Conservation (phyloP, 2,888 invertebrate genomes). For the Cephus pulcher region DNA sequence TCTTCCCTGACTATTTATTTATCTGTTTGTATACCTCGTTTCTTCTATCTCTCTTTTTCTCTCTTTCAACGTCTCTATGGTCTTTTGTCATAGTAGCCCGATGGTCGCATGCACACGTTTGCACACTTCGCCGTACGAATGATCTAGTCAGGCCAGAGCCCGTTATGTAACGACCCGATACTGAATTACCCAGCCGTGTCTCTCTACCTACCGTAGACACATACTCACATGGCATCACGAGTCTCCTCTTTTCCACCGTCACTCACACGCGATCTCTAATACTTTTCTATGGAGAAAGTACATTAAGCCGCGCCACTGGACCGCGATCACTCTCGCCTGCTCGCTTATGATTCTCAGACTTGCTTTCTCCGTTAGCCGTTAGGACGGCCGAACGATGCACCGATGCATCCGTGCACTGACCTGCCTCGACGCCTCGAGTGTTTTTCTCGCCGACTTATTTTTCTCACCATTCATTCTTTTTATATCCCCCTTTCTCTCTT, state of each 20-base stretch:
- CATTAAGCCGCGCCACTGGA: constrained; percentile 35
- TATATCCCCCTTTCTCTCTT: neutral
- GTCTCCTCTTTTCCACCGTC: neutral
- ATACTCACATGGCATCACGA: constrained; percentile 12
- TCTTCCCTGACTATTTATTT: constrained; percentile 8
- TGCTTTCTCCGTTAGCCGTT: constrained; percentile 46
- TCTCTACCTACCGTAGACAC: constrained; percentile 6
- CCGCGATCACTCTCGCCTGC: constrained; percentile 48
- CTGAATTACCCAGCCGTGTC: constrained; percentile 42
- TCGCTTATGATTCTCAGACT: constrained; percentile 17
- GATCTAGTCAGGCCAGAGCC: neutral
- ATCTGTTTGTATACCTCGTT: neutral
- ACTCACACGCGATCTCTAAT: constrained; percentile 3
- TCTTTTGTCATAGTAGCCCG: neutral
- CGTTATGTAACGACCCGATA: constrained; percentile 29
- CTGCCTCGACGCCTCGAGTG: constrained; percentile 35
- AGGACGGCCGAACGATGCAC: constrained; percentile 19
- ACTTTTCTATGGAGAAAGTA: constrained; percentile 45
- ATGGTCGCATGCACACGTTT: neutral
- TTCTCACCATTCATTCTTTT: neutral
- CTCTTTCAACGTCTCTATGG: neutral
- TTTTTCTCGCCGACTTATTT: neutral
- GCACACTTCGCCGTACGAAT: neutral
- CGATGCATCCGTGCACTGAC: constrained; percentile 48
- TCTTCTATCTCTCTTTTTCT: neutral